These are phyloP conservation scores for Melanostoma mellinum DNA, from an alignment of 2,888 invertebrate species.

Conservation along the genomic window DNA sequence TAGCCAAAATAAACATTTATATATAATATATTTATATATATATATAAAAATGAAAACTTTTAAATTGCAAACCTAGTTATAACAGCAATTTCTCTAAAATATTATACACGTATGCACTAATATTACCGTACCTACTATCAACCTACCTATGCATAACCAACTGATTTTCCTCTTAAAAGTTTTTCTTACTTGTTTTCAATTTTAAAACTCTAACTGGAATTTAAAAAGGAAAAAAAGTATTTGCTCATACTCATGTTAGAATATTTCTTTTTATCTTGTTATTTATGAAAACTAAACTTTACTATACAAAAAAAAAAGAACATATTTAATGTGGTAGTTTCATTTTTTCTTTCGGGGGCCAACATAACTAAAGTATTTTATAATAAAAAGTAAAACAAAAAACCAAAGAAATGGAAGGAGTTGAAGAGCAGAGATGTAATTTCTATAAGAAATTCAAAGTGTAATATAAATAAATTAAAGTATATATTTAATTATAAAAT, in stretches of 20 bases:
- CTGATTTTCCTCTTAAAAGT: not conserved
- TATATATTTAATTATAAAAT: constrained; percentile 73
- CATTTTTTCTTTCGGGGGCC: constrained; percentile 81
- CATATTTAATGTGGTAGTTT: constrained; percentile 52
- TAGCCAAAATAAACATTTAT: constrained; percentile 52
- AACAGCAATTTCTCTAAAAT: too few species aligned
- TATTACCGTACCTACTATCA: not conserved
- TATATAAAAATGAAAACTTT: constrained; percentile 8
- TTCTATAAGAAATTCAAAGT: constrained; percentile 62
- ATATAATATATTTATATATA: constrained; percentile 9
- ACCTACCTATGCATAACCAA: constrained; percentile 10
- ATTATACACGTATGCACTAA: too few species aligned
- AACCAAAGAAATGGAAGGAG: constrained; percentile 63
- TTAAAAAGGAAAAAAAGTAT: not conserved
- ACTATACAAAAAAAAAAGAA: constrained; percentile 4
- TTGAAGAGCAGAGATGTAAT: constrained; percentile 54
- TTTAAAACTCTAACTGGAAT: not conserved
- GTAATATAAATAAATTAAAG: constrained; percentile 73
- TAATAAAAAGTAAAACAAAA: constrained; percentile 69
- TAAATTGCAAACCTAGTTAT: not conserved
- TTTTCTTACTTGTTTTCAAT: not conserved
- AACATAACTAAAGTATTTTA: constrained; percentile 73
- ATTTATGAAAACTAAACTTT: constrained; percentile 10
- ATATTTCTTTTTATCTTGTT: constrained; percentile 2
- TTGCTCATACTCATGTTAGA: constrained; percentile 22